A percentile compares a stretch with the other conserved stretches of the same genome.
Evolutionary conservation across 2,113 vertebrate species (phyloP).

Genomic region (Aptenodytes patagonicus): DNA sequence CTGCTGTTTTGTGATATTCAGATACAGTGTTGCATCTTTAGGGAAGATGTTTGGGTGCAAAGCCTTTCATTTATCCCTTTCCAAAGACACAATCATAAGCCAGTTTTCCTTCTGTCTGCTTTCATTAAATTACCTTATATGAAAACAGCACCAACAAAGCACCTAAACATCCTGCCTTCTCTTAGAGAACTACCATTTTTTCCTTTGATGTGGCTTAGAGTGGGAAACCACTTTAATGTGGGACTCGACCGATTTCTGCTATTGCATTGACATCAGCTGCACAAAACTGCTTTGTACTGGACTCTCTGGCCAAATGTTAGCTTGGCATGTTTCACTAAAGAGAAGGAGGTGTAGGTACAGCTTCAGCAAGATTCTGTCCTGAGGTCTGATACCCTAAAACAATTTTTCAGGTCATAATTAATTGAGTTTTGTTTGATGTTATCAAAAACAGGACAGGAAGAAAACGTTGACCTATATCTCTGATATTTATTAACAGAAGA

Average conservation of each 20-base stretch:
- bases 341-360: not conserved
- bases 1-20: not conserved
- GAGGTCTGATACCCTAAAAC: not conserved
- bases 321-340: not conserved
- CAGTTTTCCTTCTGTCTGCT: constrained; percentile 40
- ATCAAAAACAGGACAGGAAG: not conserved
- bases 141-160: constrained; percentile 13
- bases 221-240: constrained; percentile 16
- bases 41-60: not conserved
- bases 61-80: not conserved
- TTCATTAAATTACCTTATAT: constrained; percentile 32
- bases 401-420: not conserved
- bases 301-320: not conserved
- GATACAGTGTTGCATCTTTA: not conserved
- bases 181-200: constrained; percentile 25
- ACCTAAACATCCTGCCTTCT: constrained; percentile 3
- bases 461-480: not conserved
- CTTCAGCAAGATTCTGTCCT: not conserved
- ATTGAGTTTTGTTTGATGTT: not conserved
- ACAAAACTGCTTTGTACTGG: not conserved
- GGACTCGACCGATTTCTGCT: constrained; percentile 6
- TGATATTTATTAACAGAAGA: not conserved
- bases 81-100: constrained; percentile 9
- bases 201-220: constrained; percentile 42
- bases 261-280: not conserved